A percentile compares a stretch with the other conserved stretches of the same genome.
Evolutionary conservation across 2,113 vertebrate species (phyloP).

Genomic region (Coregonus clupeaformis): DNA sequence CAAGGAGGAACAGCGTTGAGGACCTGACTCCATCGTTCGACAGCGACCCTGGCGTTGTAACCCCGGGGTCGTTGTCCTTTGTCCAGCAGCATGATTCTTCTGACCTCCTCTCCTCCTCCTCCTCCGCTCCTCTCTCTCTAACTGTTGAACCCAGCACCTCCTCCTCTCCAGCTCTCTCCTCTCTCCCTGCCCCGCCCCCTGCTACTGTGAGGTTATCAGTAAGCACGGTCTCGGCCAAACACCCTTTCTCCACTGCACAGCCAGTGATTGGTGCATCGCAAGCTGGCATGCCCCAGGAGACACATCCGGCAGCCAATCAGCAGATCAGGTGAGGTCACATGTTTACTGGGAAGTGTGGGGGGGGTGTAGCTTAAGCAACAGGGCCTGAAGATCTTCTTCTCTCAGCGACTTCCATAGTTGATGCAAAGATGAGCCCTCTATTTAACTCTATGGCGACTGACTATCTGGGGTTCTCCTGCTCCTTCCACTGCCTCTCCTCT

Average conservation of each 20-base stretch:
- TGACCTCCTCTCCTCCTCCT: slow-evolving; percentile 73
- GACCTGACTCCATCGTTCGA: slow-evolving; percentile 49
- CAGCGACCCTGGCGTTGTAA: slow-evolving; percentile 40
- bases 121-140: slow-evolving; percentile 50
- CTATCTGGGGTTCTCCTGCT: no score
- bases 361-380: not conserved
- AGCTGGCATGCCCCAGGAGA: slow-evolving; percentile 79
- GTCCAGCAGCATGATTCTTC: slow-evolving; percentile 55
- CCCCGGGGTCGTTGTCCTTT: slow-evolving; percentile 28
- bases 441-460: no score
- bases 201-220: slow-evolving; percentile 48
- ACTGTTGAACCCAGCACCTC: slow-evolving; percentile 45
- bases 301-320: slow-evolving; percentile 77
- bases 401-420: no score
- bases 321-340: slow-evolving; percentile 86
- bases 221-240: slow-evolving; percentile 40
- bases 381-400: not conserved
- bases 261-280: slow-evolving; percentile 67
- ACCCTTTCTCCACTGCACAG: slow-evolving; percentile 54
- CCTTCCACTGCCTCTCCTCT: slow-evolving; percentile 18
- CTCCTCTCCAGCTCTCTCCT: slow-evolving; percentile 24
- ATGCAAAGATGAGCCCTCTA: no score
- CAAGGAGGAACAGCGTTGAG: slow-evolving; percentile 30
- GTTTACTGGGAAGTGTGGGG: slow-evolving; percentile 12
- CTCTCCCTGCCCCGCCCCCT: slow-evolving; percentile 60